Evolutionary conservation across 64 coral and sea anemone genomes (phyloP).

Genomic region (Porites lutea): DNA sequence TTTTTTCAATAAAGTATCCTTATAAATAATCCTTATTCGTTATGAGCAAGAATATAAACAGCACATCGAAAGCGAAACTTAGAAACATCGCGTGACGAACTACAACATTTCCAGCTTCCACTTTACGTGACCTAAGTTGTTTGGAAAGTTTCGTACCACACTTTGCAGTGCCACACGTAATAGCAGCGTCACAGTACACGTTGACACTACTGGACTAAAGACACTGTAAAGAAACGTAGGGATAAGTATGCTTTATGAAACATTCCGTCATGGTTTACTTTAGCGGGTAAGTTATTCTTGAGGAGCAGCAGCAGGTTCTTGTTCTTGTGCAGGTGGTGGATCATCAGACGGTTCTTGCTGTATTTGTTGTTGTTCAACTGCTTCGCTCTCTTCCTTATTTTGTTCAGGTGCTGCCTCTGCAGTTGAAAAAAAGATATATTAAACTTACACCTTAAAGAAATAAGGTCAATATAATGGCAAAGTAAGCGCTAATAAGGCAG

Average conservation of each 20-base stretch:
- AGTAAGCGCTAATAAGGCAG: neutral
- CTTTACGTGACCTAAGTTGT: too few relatives aligned
- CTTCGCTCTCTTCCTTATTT: neutral
- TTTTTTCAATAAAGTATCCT: too few relatives aligned
- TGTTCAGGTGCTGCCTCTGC: conserved; percentile 7
- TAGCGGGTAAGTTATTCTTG: neutral
- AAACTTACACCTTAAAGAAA: neutral
- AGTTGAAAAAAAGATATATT: neutral
- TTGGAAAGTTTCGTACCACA: too few relatives aligned
- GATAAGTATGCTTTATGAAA: neutral
- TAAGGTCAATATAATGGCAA: neutral
- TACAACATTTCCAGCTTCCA: too few relatives aligned
- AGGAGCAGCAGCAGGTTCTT: neutral
- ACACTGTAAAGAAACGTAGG: neutral
- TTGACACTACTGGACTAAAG: too few relatives aligned
- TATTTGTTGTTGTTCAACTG: neutral
- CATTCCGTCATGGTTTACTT: too few relatives aligned
- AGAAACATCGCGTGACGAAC: too few relatives aligned
- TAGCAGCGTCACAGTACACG: too few relatives aligned
- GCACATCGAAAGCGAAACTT: too few relatives aligned
- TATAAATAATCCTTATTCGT: too few relatives aligned
- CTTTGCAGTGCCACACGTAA: too few relatives aligned
- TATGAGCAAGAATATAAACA: too few relatives aligned
- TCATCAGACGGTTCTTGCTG: neutral
- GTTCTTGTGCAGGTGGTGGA: neutral